Evolutionary conservation across 2,888 invertebrate genomes (phyloP), one percentile per base, ranked within the genome.

Genomic region (Lasius fuliginosus): DNA sequence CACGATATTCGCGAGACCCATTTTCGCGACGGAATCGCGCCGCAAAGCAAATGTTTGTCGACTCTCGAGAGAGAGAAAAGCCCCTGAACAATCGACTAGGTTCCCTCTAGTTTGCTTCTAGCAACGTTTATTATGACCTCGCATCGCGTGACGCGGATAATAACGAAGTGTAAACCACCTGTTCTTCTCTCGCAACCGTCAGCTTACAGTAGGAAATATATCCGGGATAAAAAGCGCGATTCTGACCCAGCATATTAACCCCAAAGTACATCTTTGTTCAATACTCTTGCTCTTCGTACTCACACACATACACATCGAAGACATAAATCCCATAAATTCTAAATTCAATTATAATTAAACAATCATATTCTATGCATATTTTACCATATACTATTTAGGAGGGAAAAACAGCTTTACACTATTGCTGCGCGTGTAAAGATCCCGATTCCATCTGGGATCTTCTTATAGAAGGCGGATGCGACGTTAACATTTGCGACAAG

Each of bases 401-500:
- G 90, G 97, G 96, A 49, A 94, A 97, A 88, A 97, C 97, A 1
- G 96, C 97, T 2, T 95, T 97, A 83, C 97, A 97, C 92, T 97
- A 97, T 92, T 96, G 96, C 56, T 96, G 96, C 0, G 96, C 96
- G 83, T 95, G 96, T 91, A 95, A 95, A 87, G 96, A 97, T 87
- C 95, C 96, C 1, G 95, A 96, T 15, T 94, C 95, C 5, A 95
- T 96, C 87, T 97, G 97, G 95, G 96, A 96, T 91, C 92, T 96
- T 56, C 95, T 97, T 86, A 94, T 96, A 73, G 95, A 95, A 74
- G 96, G 96, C 33, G 97, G 97, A 58, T 97, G 96, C 12, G 97
- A 97, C 95, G 95, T 96, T 3, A 95, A 96, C 84, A 94, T 96
- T 46, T 94, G 96, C 83, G 97, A 97, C 94, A 95, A 95, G 85